These are phyloP conservation scores for Aix galericulata DNA, from an alignment of 2,113 vertebrate genomes.

Conservation along the genomic window DNA sequence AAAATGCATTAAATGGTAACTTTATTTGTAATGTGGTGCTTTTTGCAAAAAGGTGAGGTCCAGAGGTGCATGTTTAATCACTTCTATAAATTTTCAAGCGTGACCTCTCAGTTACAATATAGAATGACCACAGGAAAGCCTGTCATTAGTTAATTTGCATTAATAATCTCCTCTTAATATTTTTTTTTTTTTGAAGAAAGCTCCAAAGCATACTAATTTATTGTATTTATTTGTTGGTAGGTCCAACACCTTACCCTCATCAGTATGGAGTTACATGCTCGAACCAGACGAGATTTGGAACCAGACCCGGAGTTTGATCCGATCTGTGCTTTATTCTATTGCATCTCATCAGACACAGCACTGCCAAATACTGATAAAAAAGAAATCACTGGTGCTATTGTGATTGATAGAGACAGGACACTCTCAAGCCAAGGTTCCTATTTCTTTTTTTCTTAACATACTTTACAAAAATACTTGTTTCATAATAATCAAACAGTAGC, in stretches of 20 bases:
- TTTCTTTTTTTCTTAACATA: conserved; percentile 52
- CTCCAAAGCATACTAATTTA: neutral
- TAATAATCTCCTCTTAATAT: neutral
- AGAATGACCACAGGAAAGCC: neutral
- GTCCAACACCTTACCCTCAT: conserved; percentile 93
- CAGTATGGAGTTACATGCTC: conserved; percentile 94
- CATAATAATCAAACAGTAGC: conserved; percentile 53
- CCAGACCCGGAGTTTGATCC: conserved; percentile 98
- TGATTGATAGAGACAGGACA: conserved; percentile 85
- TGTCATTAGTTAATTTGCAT: neutral
- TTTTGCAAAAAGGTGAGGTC: neutral
- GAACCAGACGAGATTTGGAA: conserved; percentile 92
- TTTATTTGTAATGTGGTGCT: neutral
- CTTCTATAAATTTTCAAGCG: neutral
- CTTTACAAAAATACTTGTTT: conserved; percentile 44
- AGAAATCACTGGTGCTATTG: conserved; percentile 87
- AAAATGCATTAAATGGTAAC: neutral
- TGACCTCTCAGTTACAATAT: neutral
- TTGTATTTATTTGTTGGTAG: conserved; percentile 72
- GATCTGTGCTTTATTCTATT: conserved; percentile 98
- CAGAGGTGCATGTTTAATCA: neutral
- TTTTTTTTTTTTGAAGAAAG: neutral
- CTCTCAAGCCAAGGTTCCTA: conserved; percentile 80
- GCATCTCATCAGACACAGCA: conserved; percentile 87
- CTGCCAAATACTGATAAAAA: conserved; percentile 79